phyloP scores from a whole-genome alignment of 2,113 vertebrate genomes.

The Thymallus thymallus region DNA sequence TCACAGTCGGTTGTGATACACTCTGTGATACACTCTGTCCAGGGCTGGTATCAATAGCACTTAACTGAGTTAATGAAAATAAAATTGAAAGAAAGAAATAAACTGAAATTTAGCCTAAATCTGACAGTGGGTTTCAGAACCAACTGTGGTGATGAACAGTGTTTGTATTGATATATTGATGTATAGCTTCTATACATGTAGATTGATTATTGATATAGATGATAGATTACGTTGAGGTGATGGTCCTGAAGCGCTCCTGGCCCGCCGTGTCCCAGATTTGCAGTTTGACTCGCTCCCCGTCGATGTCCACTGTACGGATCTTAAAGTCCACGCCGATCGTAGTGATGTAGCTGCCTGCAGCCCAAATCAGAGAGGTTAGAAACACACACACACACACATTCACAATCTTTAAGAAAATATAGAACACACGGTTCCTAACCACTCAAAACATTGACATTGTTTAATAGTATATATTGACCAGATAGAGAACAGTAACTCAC shows the following conservation, averaged over 20 bases:
- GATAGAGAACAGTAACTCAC: constrained; percentile 55
- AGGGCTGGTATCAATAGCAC: too few species aligned
- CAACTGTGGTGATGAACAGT: neutral
- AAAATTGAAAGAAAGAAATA: too few species aligned
- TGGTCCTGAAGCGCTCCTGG: constrained; percentile 81
- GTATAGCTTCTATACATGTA: too few species aligned
- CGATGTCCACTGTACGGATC: constrained; percentile 80
- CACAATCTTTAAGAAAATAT: neutral
- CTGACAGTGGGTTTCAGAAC: neutral
- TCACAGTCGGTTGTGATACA: too few species aligned
- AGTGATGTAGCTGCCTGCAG: constrained; percentile 81
- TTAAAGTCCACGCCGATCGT: constrained; percentile 85
- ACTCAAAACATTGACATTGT: too few species aligned
- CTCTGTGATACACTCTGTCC: too few species aligned
- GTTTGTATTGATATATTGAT: neutral
- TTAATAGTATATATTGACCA: too few species aligned
- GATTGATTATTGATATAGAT: neutral
- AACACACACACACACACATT: neutral
- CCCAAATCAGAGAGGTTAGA: neutral
- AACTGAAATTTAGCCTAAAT: too few species aligned
- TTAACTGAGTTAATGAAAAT: too few species aligned
- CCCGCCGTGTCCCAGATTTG: constrained; percentile 86
- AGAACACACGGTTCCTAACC: too few species aligned
- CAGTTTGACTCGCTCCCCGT: constrained; percentile 79
- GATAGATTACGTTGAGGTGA: constrained; percentile 66